Evolutionary conservation across 2,113 vertebrate species (phyloP), one percentile per base, ranked within the genome.

Genomic region (Scolopax mira): DNA sequence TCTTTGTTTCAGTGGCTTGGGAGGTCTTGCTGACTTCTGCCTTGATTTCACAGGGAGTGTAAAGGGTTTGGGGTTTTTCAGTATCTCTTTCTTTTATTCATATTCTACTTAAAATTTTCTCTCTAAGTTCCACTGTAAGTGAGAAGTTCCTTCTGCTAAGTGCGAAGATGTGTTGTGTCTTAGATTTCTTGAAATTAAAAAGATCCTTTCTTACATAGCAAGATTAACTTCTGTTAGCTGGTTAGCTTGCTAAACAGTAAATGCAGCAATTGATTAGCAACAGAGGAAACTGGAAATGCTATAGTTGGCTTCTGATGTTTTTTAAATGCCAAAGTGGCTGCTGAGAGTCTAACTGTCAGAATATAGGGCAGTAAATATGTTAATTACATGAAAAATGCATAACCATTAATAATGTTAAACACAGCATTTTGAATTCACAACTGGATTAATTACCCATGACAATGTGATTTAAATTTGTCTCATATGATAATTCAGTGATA

Each of bases 341-440:
- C 71, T 80, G 57, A 48, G 57, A 75, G 44, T 88, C 72, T 86
- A 78, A 64, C 21, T 79, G 41, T 67, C 67, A 16, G 5, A 80
- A 67, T 84, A 74, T 35, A 69, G n/a, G 28, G 33, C 44, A 72
- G 64, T 86, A 79, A 90, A 90, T 61, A 79, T 28, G 66, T 86
- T 88, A 41, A 57, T 71, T 11, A 3, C 0, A 0, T 89, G 61
- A 88, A 88, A 89, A 87, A 88, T 89, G 41, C 54, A 58, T 78
- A 17, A 17, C 67, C 24, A 41, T 89, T 88, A 77, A 80, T 92
- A 66, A 84, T 65, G n/a, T 87, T 95, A 88, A 93, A 90, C 52
- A 67, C 35, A 33, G 57, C 69, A 60, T 93, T 93, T 94, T 81
- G 65, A 93, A 79, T 88, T 94, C 70, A 46, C 41, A 75, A 60